Percentiles rank a stretch among this genome's conserved stretches.
Conservation (phyloP, 1,140 invertebrate species). For the Diplogasteroides magnus region DNA sequence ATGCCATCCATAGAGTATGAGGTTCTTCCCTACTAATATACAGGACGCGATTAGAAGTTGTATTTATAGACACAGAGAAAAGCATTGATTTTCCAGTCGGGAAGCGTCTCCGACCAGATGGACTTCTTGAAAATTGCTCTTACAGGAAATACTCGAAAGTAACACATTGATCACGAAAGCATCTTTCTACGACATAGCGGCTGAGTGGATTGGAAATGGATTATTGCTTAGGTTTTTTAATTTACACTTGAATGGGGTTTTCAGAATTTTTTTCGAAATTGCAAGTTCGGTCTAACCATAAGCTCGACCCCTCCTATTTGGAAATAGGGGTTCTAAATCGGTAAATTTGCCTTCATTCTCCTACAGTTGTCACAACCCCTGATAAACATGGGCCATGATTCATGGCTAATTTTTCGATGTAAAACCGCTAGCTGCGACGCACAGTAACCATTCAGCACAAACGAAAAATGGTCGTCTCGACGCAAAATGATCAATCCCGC, state of each 20-base stretch:
- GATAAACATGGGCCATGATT: background rate
- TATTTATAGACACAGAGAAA: too few species aligned
- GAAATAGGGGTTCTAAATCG: too few species aligned
- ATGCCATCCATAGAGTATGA: background rate
- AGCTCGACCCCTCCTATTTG: too few species aligned
- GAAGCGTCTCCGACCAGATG: too few species aligned
- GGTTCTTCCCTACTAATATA: too few species aligned
- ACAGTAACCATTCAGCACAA: slow-evolving; percentile 64
- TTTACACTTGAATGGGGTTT: background rate
- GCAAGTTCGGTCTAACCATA: too few species aligned
- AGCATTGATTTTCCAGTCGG: too few species aligned
- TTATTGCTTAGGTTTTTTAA: slow-evolving; percentile 63
- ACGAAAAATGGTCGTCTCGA: slow-evolving; percentile 70
- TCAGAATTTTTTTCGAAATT: background rate
- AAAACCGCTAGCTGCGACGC: too few species aligned
- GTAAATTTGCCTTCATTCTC: too few species aligned
- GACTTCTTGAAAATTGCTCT: too few species aligned
- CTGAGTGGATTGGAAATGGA: slow-evolving; percentile 75
- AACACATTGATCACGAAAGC: slow-evolving; percentile 75
- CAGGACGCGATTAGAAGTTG: too few species aligned
- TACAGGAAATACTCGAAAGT: slow-evolving; percentile 69
- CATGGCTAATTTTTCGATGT: background rate
- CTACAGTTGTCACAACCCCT: too few species aligned
- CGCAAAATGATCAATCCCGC: slow-evolving; percentile 80
- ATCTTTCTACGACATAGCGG: slow-evolving; percentile 67